Percentiles rank a stretch among this genome's conserved stretches.
Conservation (phyloP, 2,888 invertebrate genomes). For the Dryobotodes eremita region DNA sequence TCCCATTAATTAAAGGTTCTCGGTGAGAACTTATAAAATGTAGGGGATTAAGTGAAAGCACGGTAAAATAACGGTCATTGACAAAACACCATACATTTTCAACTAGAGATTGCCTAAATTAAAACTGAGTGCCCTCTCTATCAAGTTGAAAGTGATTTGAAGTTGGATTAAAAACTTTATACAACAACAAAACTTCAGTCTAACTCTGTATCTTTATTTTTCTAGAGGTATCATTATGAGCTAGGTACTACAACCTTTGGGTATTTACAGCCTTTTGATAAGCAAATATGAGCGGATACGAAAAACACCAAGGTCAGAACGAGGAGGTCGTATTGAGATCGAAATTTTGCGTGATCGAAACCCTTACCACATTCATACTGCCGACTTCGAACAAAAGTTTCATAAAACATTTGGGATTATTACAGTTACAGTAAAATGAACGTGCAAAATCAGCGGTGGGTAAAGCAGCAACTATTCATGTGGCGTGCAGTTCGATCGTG, state of each 20-base stretch:
- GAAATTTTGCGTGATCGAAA: conserved; percentile 81
- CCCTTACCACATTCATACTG: conserved; percentile 74
- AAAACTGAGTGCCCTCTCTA: background rate
- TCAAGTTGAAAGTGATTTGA: background rate
- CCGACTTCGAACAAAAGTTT: conserved; percentile 78
- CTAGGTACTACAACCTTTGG: conserved; percentile 12
- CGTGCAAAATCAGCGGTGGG: conserved; percentile 88
- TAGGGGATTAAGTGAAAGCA: conserved; percentile 41
- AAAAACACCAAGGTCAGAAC: conserved; percentile 75
- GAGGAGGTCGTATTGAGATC: conserved; percentile 73
- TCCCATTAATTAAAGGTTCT: conserved; percentile 59
- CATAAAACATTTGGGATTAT: conserved; percentile 83
- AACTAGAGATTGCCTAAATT: conserved; percentile 7
- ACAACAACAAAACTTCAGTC: conserved; percentile 14
- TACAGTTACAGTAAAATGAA: conserved; percentile 78
- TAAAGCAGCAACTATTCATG: conserved; percentile 75
- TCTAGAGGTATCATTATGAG: conserved; percentile 5
- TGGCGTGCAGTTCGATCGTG: conserved; percentile 90
- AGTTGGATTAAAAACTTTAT: conserved; percentile 27
- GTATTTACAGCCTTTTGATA: conserved; percentile 52
- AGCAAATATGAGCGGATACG: conserved; percentile 65
- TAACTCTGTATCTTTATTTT: conserved; percentile 20
- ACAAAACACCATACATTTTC: conserved; percentile 43
- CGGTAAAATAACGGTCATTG: conserved; percentile 34
- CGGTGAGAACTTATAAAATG: conserved; percentile 43